Conservation (phyloP, 2,797 vertebrate species). For the Galago senegalensis region DNA sequence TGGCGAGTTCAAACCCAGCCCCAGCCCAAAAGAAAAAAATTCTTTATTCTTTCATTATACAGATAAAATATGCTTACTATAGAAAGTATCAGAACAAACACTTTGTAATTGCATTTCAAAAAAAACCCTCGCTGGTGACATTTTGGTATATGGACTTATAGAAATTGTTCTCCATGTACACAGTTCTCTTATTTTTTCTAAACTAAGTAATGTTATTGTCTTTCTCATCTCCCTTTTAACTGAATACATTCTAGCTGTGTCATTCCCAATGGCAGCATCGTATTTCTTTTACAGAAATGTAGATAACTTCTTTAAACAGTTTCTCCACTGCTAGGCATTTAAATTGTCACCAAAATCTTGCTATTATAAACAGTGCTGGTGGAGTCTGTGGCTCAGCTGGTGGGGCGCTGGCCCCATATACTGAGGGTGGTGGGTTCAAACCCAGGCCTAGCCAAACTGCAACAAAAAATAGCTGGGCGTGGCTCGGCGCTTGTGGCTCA, state of each 20-base stretch:
- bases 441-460: too few species aligned
- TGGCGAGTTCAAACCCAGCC: too few species aligned
- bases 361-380: neutral
- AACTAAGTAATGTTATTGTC: accelerated
- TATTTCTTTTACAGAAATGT: neutral
- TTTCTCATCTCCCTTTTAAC: neutral
- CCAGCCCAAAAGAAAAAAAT: neutral
- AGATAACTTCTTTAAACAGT: neutral
- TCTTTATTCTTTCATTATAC: neutral
- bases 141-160: neutral
- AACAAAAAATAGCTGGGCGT: too few species aligned
- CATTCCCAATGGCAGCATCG: neutral
- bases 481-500: too few species aligned
- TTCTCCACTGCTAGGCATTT: neutral
- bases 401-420: too few species aligned
- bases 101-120: too few species aligned
- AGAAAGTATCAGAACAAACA: neutral
- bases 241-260: accelerated
- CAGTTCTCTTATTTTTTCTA: neutral
- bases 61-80: neutral
- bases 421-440: too few species aligned
- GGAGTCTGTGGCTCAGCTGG: too few species aligned
- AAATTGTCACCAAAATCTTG: neutral
- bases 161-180: neutral
- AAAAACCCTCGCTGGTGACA: neutral